Conservation (phyloP, 2,113 vertebrate species). For the Mormoops blainvillei region DNA sequence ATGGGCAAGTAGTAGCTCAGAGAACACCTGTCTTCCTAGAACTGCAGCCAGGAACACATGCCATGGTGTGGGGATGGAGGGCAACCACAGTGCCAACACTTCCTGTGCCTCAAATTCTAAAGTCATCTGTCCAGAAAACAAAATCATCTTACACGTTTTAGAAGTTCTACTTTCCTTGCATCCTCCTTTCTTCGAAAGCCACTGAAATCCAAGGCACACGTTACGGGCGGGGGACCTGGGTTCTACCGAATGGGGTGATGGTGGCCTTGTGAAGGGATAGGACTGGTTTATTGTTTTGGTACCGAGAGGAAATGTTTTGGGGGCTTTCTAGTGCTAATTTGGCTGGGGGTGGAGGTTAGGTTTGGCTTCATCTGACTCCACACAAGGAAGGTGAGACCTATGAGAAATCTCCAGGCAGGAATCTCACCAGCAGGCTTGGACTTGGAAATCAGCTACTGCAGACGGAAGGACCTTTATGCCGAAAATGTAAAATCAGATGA, state of each 20-base stretch:
- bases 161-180: neutral
- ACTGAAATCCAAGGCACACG: neutral
- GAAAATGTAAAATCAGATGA: rapidly evolving
- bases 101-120: too few relatives aligned
- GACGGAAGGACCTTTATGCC: neutral
- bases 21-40: neutral
- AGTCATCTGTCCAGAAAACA: neutral
- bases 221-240: neutral
- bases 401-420: neutral
- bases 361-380: neutral
- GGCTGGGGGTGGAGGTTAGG: neutral
- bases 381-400: neutral
- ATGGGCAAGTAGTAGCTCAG: neutral
- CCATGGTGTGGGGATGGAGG: too few relatives aligned
- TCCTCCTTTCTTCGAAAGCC: neutral
- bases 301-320: neutral
- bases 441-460: neutral
- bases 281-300: too few relatives aligned
- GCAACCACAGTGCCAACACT: rapidly evolving
- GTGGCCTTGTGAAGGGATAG: neutral
- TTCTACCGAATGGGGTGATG: neutral
- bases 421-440: neutral
- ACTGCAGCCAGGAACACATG: neutral
- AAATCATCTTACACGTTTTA: neutral
- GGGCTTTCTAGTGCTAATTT: neutral